These are phyloP conservation scores for Tetragonula clypearis DNA, from an alignment of 1,140 invertebrate species.

Conservation along the genomic window DNA sequence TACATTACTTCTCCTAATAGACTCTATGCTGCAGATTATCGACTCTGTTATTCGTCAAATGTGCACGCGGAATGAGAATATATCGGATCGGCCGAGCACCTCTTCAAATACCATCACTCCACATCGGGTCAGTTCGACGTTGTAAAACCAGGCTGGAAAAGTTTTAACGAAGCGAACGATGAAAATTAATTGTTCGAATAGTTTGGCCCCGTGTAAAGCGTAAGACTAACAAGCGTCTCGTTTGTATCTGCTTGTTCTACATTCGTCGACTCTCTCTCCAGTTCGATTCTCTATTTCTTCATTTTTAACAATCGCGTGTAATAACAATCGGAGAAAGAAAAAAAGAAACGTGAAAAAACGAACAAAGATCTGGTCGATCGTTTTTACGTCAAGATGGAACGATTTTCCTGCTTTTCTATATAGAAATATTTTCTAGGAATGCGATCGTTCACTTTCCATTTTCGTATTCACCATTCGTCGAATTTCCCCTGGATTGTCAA, in stretches of 20 bases:
- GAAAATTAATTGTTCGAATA: not conserved
- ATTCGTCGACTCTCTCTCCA: not conserved
- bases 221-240: not conserved
- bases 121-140: not conserved
- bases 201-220: not conserved
- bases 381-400: too few species aligned
- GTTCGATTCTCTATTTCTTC: too few species aligned
- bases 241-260: not conserved
- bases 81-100: not conserved
- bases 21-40: not conserved
- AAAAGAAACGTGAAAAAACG: not conserved
- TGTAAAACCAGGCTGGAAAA: not conserved
- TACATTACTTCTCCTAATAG: not conserved
- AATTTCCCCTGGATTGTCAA: too few species aligned
- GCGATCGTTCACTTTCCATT: too few species aligned
- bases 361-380: not conserved
- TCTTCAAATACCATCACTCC: too few species aligned
- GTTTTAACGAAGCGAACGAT: not conserved
- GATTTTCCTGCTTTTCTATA: too few species aligned
- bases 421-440: too few species aligned
- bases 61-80: not conserved
- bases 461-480: too few species aligned
- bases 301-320: too few species aligned
- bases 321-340: too few species aligned
- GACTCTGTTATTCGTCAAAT: not conserved